Conservation (phyloP, 2,797 vertebrate species). For the Podarcis lilfordi region DNA sequence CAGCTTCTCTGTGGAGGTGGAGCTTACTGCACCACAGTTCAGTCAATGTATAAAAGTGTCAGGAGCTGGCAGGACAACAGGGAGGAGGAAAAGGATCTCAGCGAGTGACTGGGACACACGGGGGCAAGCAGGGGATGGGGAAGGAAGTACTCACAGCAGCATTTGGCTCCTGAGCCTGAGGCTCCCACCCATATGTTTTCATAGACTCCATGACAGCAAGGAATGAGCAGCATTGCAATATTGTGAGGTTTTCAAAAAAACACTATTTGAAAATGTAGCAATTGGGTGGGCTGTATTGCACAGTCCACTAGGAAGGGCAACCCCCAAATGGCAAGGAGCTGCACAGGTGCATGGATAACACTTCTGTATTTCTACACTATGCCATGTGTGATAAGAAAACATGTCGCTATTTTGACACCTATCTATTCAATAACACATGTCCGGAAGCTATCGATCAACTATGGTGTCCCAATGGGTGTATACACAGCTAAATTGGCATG, state of each 20-base stretch:
- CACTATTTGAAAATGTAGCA: not conserved
- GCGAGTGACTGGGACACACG: too few species aligned
- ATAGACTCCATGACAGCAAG: not conserved
- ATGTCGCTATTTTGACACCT: not conserved
- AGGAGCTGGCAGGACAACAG: too few species aligned
- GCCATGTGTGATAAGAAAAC: not conserved
- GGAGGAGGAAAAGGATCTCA: too few species aligned
- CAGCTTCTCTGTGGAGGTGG: too few species aligned
- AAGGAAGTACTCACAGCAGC: too few species aligned
- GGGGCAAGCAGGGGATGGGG: too few species aligned
- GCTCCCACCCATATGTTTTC: not conserved
- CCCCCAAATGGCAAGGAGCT: not conserved
- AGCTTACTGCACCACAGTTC: too few species aligned
- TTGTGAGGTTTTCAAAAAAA: not conserved
- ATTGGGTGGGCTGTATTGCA: not conserved
- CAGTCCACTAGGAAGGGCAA: not conserved
- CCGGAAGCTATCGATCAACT: too few species aligned
- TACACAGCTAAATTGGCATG: not conserved
- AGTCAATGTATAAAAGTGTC: too few species aligned
- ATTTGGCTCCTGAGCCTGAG: too few species aligned
- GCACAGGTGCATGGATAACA: not conserved
- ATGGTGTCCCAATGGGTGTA: not conserved
- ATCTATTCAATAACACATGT: not conserved
- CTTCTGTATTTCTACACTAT: not conserved
- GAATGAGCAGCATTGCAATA: not conserved